Conservation (phyloP, 2,888 invertebrate species). For the Chalcosyrphus nemorum region DNA sequence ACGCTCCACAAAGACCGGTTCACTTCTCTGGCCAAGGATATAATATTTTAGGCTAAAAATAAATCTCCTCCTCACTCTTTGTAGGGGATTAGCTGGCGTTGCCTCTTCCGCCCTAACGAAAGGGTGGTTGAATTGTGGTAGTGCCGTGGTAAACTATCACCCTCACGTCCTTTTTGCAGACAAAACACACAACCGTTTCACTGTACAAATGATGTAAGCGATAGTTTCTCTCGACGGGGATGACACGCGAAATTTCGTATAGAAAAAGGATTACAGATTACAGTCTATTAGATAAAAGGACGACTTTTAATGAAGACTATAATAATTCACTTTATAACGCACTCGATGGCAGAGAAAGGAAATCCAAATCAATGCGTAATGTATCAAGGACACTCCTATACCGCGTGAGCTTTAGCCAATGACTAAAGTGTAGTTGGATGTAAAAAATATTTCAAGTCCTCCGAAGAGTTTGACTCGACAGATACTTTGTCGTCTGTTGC, state of each 20-base stretch:
- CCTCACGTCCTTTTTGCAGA: slow-evolving; percentile 28
- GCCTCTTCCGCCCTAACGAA: no score
- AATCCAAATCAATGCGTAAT: background rate
- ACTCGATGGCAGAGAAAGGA: background rate
- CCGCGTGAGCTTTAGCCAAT: slow-evolving; percentile 64
- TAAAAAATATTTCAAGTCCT: slow-evolving; percentile 47
- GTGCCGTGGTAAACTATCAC: slow-evolving; percentile 18
- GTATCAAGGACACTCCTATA: slow-evolving; percentile 50
- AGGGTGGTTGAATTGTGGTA: background rate
- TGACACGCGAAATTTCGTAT: background rate
- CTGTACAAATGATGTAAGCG: slow-evolving; percentile 58
- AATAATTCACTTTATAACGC: background rate
- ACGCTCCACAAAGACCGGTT: background rate
- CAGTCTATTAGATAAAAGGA: no score
- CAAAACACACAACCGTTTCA: slow-evolving; percentile 46
- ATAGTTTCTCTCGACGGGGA: background rate
- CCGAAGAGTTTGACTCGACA: slow-evolving; percentile 3
- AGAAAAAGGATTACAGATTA: background rate
- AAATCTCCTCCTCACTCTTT: slow-evolving; percentile 31
- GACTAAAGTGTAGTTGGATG: slow-evolving; percentile 64
- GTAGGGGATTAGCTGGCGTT: slow-evolving; percentile 29
- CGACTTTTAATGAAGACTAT: background rate
- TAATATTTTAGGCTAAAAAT: slow-evolving; percentile 30
- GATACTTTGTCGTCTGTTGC: slow-evolving; percentile 57
- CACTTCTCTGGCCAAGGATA: slow-evolving; percentile 10